Conservation (phyloP, 2,888 invertebrate species). For the Acanthopleura granulata region DNA sequence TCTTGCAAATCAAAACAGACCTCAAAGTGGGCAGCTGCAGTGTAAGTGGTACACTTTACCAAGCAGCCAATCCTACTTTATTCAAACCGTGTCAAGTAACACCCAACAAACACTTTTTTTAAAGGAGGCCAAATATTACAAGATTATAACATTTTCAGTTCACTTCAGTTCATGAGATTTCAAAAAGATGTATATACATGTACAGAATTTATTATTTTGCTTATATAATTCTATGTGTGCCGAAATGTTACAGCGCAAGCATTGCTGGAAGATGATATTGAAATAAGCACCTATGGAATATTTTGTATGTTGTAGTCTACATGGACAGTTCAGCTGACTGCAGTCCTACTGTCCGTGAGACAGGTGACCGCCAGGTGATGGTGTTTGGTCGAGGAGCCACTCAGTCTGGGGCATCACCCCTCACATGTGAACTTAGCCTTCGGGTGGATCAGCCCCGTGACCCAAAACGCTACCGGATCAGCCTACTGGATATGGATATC, state of each 20-base stretch:
- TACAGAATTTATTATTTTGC: too few species aligned
- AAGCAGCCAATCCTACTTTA: too few species aligned
- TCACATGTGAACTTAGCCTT: conserved; percentile 27
- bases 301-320: conserved; percentile 23
- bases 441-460: conserved; percentile 23
- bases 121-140: too few species aligned
- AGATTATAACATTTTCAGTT: too few species aligned
- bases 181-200: too few species aligned
- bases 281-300: too few species aligned
- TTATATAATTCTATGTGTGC: too few species aligned
- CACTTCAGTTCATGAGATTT: too few species aligned
- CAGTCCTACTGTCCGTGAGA: conserved; percentile 1
- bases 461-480: conserved; percentile 37
- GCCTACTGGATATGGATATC: conserved; percentile 42
- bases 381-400: conserved; percentile 24
- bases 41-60: not conserved
- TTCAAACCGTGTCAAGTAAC: too few species aligned
- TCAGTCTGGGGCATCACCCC: conserved; percentile 13
- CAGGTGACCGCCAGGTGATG: not conserved
- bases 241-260: too few species aligned
- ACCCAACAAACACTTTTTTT: too few species aligned
- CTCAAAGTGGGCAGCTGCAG: not conserved
- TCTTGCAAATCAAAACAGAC: not conserved
- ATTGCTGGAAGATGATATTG: too few species aligned
- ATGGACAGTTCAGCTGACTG: conserved; percentile 26